A percentile compares a stretch with the other conserved stretches of the same genome.
phyloP scores from a whole-genome alignment of 1,140 invertebrate genomes.

The Hylaeus volcanicus region DNA sequence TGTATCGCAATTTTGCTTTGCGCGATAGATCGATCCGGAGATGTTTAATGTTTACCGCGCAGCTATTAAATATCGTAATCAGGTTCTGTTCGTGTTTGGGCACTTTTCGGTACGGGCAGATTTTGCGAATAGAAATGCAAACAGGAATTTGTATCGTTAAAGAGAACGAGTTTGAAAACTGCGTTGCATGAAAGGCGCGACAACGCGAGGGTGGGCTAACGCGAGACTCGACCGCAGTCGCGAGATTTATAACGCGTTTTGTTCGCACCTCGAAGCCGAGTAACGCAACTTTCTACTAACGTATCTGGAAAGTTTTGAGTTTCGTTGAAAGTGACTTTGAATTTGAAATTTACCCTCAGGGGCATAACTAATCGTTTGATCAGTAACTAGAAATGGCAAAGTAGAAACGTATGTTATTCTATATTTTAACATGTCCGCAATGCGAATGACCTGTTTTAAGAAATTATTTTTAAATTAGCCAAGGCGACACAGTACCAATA shows the following conservation, averaged over 20 bases:
- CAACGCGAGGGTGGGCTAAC: not conserved
- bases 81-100: not conserved
- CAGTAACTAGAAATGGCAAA: no score
- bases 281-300: constrained; percentile 16
- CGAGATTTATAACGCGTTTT: constrained; percentile 14
- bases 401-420: no score
- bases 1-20: no score
- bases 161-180: no score
- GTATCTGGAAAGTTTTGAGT: constrained; percentile 12
- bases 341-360: not conserved
- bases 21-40: no score
- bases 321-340: not conserved
- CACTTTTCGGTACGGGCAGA: not conserved
- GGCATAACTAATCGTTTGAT: no score
- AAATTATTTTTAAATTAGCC: not conserved
- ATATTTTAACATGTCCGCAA: no score
- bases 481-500: constrained; percentile 35
- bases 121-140: no score
- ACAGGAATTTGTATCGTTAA: no score
- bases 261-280: not conserved
- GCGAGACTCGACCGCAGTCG: not conserved
- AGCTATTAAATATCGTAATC: no score
- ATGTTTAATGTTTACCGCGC: no score
- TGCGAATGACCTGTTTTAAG: no score
- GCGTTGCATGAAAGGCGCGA: not conserved